phyloP scores from a whole-genome alignment of 2,113 vertebrate species.

The Actenoides lindsayi region DNA sequence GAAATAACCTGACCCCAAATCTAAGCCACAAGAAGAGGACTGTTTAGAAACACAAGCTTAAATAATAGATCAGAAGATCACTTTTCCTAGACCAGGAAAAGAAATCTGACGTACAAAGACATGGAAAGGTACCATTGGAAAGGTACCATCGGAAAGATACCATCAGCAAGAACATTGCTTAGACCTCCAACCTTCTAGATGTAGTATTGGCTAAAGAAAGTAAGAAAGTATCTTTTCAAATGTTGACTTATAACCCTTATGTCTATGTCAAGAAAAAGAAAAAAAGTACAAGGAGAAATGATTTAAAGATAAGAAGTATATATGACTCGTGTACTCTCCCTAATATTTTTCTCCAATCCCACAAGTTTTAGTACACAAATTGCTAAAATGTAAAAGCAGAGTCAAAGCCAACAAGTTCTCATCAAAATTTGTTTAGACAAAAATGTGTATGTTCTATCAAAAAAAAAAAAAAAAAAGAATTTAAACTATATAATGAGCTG shows the following conservation, averaged over 20 bases:
- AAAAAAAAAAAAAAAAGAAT: accelerated
- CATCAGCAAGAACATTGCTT: background rate
- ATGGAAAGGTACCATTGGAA: background rate
- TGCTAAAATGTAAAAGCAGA: background rate
- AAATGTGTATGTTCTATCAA: background rate
- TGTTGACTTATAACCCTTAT: background rate
- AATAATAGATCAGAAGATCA: background rate
- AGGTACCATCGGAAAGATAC: background rate
- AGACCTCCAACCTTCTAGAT: background rate
- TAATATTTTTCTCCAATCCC: background rate
- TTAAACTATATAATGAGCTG: background rate
- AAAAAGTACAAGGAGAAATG: background rate
- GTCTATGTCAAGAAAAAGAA: background rate
- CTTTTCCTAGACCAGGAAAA: background rate
- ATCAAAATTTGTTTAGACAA: background rate
- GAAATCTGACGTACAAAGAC: background rate
- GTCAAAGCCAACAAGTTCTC: background rate
- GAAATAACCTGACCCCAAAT: constrained; percentile 53
- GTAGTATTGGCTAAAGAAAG: background rate
- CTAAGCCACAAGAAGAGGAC: constrained; percentile 37
- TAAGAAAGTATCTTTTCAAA: background rate
- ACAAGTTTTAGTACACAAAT: background rate
- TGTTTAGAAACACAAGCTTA: constrained; percentile 1
- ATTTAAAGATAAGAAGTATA: background rate
- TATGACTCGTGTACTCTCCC: background rate